Evolutionary conservation across 2,113 vertebrate species (phyloP).

Genomic region (Heptranchias perlo): DNA sequence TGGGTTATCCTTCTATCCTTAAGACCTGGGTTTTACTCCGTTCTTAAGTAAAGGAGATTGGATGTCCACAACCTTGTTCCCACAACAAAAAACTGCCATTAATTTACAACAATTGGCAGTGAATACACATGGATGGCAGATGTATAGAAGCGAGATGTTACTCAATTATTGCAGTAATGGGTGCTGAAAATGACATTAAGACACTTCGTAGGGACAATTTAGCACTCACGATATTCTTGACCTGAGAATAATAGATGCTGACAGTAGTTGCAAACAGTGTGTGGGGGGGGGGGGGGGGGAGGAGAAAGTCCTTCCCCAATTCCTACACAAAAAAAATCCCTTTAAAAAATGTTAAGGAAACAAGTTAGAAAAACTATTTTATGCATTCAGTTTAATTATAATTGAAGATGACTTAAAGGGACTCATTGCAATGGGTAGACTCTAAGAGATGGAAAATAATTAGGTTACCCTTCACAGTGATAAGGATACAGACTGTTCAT

Average conservation of each 20-base stretch:
- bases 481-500: background rate
- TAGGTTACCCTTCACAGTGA: background rate
- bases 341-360: background rate
- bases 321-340: background rate
- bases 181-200: background rate
- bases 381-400: background rate
- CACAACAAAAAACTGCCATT: background rate
- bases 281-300: too few species aligned
- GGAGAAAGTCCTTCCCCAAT: background rate
- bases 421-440: background rate
- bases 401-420: background rate
- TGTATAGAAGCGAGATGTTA: background rate
- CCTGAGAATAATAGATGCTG: background rate
- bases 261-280: background rate
- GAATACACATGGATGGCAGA: background rate
- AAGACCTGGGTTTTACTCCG: background rate
- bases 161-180: background rate
- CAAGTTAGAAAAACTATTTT: background rate
- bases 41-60: background rate
- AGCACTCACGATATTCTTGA: background rate
- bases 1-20: background rate
- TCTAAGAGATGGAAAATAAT: background rate
- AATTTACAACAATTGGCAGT: background rate
- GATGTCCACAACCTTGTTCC: background rate
- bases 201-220: background rate